phyloP scores from a whole-genome alignment of 1,140 invertebrate genomes.

The Dinoponera quadriceps region DNA sequence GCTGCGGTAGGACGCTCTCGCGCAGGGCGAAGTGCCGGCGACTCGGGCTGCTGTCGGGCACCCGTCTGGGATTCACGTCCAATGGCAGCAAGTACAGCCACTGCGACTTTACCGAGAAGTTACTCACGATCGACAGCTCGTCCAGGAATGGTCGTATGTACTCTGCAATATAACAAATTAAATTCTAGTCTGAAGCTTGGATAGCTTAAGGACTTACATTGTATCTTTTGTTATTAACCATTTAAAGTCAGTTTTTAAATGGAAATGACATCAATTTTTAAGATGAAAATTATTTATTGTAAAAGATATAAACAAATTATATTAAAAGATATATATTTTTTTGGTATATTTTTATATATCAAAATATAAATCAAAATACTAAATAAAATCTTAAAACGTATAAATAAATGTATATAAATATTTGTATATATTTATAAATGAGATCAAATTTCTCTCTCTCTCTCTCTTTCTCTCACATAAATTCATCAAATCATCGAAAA shows the following conservation, averaged over 20 bases:
- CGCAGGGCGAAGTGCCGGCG: slow-evolving; percentile 88
- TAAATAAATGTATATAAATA: too few relatives aligned
- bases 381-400: too few relatives aligned
- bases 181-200: background rate
- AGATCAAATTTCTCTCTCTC: too few relatives aligned
- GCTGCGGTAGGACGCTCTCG: slow-evolving; percentile 88
- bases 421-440: too few relatives aligned
- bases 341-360: too few relatives aligned
- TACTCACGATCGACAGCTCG: slow-evolving; percentile 89
- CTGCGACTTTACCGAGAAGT: slow-evolving; percentile 94
- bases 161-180: slow-evolving; percentile 85
- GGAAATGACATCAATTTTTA: too few relatives aligned
- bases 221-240: background rate
- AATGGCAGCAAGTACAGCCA: slow-evolving; percentile 94
- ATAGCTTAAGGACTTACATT: background rate
- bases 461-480: too few relatives aligned
- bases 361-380: too few relatives aligned
- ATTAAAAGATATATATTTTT: too few relatives aligned
- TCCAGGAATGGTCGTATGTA: slow-evolving; percentile 91
- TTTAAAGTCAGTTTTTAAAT: background rate
- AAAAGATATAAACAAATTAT: too few relatives aligned
- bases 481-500: too few relatives aligned
- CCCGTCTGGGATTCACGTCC: slow-evolving; percentile 88
- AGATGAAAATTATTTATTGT: too few relatives aligned
- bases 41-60: slow-evolving; percentile 84